A percentile compares a stretch with the other conserved stretches of the same genome.
Evolutionary conservation across 2,797 vertebrate genomes (phyloP).

Genomic region (Leptodactylus fallax): DNA sequence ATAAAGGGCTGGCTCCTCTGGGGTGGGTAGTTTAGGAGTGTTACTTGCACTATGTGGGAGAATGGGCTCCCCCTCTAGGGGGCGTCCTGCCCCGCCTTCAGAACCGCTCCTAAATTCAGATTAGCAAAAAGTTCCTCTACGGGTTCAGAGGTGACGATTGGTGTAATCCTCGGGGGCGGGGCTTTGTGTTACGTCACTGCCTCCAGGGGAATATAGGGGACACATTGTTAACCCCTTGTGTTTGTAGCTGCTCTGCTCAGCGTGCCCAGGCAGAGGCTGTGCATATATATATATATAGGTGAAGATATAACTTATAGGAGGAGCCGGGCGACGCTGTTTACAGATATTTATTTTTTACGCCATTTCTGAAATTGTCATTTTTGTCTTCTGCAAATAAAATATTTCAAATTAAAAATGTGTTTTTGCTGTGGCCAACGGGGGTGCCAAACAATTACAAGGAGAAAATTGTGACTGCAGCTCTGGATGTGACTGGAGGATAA

Average conservation of each 20-base stretch:
- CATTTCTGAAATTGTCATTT: neutral
- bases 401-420: neutral
- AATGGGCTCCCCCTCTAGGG: neutral
- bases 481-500: too few species aligned
- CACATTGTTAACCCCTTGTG: neutral
- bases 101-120: neutral
- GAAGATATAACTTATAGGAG: neutral
- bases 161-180: too few species aligned
- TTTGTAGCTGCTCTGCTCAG: neutral
- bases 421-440: too few species aligned
- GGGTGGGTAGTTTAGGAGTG: neutral
- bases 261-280: neutral
- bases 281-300: neutral
- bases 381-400: conserved; percentile 6
- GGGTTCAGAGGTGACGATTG: too few species aligned
- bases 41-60: conserved; percentile 26
- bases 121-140: too few species aligned
- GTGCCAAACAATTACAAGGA: too few species aligned
- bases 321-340: neutral
- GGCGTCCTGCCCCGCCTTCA: neutral
- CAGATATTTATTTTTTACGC: neutral
- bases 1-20: conserved; percentile 24
- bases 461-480: too few species aligned
- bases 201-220: neutral
- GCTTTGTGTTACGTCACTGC: too few species aligned